Base-by-base conservation (phyloP, 1,140 invertebrate genomes). In the Drosophila sturtevanti region DNA sequence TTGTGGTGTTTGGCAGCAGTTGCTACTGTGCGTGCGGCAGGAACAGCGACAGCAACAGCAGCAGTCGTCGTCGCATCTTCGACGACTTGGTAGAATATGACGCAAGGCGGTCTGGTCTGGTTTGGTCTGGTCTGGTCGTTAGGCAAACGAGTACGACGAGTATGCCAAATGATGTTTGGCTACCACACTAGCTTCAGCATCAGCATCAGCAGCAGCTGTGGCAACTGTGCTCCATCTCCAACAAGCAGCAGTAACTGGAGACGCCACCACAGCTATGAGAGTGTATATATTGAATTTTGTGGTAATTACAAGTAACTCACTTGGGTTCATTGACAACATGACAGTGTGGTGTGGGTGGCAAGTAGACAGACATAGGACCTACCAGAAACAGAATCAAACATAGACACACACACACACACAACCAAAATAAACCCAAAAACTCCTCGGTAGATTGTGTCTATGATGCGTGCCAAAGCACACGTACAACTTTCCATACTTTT, bases 301-400 rank as follows among this genome's bases (percentile, higher is more conserved):
- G 82, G 82, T 86, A 86, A 86, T 86, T 86, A 86, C 82, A 89
- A 86, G 82, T 87, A 86, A 86, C 82, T 89, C 68, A 87, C 79
- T 86, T 69, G 71, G 77, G 79, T 68, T 77, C 82, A 79, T 73
- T 77, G 71, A 70, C 79, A 71, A 65, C 56, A 58, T 63, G 58
- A 35, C 55, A n/a, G 61, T 52, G 56, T 52, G 51, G 24, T n/a
- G n/a, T n/a, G n/a, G n/a, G n/a, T n/a, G n/a, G n/a, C n/a, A 14
- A 27, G 21, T 51, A 35, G 59, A 44, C 27, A 31, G 27, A 31
- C 27, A 31, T 6, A 31, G 27, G 6, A 6, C 27, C 27, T 31
- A 31, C 27, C 6, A 31, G 4, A 31, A 31, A 3, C 27, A 54
- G 10, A 48, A 10, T 16, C n/a, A 18, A 14, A 27, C 9, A 22